Evolutionary conservation across 2,797 vertebrate genomes (phyloP).

Genomic region (Benthosema pterotum): DNA sequence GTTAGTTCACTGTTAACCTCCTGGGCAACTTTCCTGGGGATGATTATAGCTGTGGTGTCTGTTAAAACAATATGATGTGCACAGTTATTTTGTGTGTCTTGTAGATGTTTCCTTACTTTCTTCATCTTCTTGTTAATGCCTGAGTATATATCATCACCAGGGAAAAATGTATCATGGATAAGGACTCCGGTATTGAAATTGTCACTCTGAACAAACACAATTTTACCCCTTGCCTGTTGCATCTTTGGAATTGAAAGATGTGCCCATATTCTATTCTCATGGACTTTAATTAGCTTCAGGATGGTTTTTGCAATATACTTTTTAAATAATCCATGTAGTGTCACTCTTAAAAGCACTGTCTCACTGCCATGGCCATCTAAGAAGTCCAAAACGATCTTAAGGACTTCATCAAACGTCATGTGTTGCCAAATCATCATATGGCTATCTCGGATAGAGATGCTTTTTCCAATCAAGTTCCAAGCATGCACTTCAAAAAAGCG

Average conservation of each 20-base stretch:
- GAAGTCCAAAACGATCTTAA: conserved; percentile 42
- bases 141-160: conserved; percentile 16
- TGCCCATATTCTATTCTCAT: conserved; percentile 39
- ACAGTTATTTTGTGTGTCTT: conserved; percentile 30
- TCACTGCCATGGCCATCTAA: conserved; percentile 34
- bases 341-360: conserved; percentile 57
- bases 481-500: conserved; percentile 61
- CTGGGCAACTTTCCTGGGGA: conserved; percentile 6
- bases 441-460: conserved; percentile 33
- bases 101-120: neutral
- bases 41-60: neutral
- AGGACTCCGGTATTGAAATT: conserved; percentile 9
- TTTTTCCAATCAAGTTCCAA: conserved; percentile 5
- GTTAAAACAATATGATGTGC: conserved; percentile 32
- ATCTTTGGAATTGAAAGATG: conserved; percentile 28
- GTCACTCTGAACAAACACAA: conserved; percentile 51
- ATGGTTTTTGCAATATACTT: rapidly evolving
- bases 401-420: conserved; percentile 27
- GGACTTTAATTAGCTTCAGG: conserved; percentile 2
- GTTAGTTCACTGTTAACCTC: conserved; percentile 31
- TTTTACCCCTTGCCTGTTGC: conserved; percentile 52
- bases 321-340: conserved; percentile 7
- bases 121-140: conserved; percentile 27
- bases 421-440: conserved; percentile 24
- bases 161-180: conserved; percentile 24